These are phyloP conservation scores for Cheiracanthium punctorium DNA, from an alignment of 2,888 invertebrate species.

Conservation along the genomic window DNA sequence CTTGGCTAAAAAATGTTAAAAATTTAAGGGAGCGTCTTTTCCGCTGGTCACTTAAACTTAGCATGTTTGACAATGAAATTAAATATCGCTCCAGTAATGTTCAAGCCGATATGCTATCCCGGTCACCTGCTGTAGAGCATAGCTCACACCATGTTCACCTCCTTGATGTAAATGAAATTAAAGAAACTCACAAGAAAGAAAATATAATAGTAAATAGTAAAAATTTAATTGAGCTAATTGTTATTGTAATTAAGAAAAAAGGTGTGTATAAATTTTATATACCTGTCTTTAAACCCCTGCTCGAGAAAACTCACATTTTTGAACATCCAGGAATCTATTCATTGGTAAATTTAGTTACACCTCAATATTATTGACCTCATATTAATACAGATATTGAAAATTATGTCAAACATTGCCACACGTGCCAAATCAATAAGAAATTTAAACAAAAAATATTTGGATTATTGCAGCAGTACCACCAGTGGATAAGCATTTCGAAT, in stretches of 20 bases:
- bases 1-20: not conserved
- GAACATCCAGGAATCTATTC: not conserved
- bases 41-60: not conserved
- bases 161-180: not conserved
- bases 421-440: not conserved
- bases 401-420: not conserved
- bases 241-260: not conserved
- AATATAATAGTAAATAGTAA: not conserved
- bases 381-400: not conserved
- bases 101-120: not conserved
- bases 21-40: not conserved
- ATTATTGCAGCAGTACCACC: not conserved
- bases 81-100: not conserved
- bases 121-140: not conserved
- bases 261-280: not conserved
- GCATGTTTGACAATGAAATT: not conserved
- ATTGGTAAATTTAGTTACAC: not conserved
- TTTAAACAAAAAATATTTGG: not conserved
- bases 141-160: not conserved
- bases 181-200: not conserved
- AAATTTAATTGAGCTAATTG: not conserved
- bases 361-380: not conserved
- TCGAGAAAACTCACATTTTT: not conserved
- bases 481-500: not conserved
- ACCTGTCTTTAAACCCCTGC: not conserved